Evolutionary conservation across 2,797 vertebrate species (phyloP), one percentile per base, ranked within the genome.

Genomic region (Fistularia commersonii): DNA sequence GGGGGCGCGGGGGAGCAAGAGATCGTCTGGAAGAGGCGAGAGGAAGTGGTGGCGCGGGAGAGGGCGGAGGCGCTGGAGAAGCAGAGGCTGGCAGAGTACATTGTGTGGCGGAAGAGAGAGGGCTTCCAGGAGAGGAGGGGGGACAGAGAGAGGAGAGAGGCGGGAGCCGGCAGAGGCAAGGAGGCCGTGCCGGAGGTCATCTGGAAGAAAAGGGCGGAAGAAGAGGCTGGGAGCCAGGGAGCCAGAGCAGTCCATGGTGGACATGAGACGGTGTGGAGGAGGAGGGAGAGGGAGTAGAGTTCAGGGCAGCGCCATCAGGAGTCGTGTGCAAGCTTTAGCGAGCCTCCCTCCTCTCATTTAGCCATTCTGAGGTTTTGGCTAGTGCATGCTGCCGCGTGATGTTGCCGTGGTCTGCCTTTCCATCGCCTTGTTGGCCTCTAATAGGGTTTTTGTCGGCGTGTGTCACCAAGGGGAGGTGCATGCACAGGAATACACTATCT

Each of bases 71-170:
- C 79, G 47, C 66, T 86, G 69, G 84, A 82, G 77, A 82, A 80
- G 42, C 84, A 88, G 85, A 80, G 74, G 74, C 57, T 82, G 72
- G 81, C 76, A 8, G 85, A 88, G 72, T 88, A 86, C 67, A 90
- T 88, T 0, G 90, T 91, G 72, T 91, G 91, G 90, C 82, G 81
- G 77, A 86, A 85, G 66, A 87, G 90, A 57, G 89, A 92, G 70
- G 90, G 81, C 81, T 93, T 92, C 84, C 92, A 92, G 86, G 89
- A 92, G 85, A 91, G 77, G 79, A 81, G 75, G 54, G 82, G 74
- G 58, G 88, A 88, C 49, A 57, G 72, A 41, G 87, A 83, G 45
- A 85, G 75, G 70, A 77, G 64, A 56, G 81, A 68, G 41, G 76
- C 64, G 56, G 45, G 77, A 33, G 51, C 63, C 11, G 85, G 74